These are phyloP conservation scores for Fukomys damarensis DNA, from an alignment of 2,113 vertebrate species.

Conservation along the genomic window DNA sequence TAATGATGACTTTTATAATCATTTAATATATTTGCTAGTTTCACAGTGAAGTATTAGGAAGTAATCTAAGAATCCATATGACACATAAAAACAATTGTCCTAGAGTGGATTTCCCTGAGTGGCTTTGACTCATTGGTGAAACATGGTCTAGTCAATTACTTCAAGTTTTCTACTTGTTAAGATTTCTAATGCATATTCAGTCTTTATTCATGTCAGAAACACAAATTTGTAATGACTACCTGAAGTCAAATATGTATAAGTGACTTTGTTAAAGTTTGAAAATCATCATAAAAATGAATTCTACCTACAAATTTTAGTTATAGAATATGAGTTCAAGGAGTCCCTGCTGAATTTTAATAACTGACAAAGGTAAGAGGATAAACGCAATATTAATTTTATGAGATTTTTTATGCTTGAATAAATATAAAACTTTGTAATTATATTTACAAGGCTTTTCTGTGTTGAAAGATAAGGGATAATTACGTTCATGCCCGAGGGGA, in stretches of 20 bases:
- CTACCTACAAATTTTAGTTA: slow-evolving; percentile 56
- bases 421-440: slow-evolving; percentile 86
- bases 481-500: slow-evolving; percentile 82
- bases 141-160: background rate
- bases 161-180: slow-evolving; percentile 4
- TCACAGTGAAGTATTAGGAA: background rate
- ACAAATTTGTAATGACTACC: background rate
- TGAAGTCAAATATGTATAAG: background rate
- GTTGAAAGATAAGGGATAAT: slow-evolving; percentile 89
- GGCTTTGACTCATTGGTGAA: background rate
- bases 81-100: background rate
- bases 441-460: slow-evolving; percentile 87
- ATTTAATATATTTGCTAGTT: slow-evolving; percentile 8
- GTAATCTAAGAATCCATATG: background rate
- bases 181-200: slow-evolving; percentile 35
- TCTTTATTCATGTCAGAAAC: slow-evolving; percentile 52
- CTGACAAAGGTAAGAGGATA: slow-evolving; percentile 82
- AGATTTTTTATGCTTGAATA: slow-evolving; percentile 82
- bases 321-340: slow-evolving; percentile 66
- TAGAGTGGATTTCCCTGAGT: background rate
- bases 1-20: background rate
- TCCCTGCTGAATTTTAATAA: slow-evolving; percentile 80
- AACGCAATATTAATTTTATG: slow-evolving; percentile 86
- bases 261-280: slow-evolving; percentile 66
- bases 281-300: slow-evolving; percentile 64